phyloP scores from a whole-genome alignment of 2,888 invertebrate genomes.

The Oconnorella tubifera region DNA sequence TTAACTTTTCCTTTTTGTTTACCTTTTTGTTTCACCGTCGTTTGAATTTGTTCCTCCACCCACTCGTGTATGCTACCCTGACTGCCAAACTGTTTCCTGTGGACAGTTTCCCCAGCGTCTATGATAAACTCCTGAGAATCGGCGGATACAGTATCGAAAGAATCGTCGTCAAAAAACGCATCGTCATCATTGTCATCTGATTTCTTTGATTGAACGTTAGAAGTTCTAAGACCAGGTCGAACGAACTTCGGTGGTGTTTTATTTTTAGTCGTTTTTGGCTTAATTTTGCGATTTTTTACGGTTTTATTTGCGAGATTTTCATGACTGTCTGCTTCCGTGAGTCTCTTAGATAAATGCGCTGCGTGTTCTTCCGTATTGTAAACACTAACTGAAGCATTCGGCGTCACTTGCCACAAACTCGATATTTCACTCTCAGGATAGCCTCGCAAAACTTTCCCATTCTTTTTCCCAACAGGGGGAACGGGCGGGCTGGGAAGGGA shows the following conservation, averaged over 20 bases:
- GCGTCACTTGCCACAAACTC: conserved; percentile 31
- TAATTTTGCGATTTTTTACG: background rate
- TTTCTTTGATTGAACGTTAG: background rate
- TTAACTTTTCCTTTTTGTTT: conserved; percentile 6
- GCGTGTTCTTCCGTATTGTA: conserved; percentile 9
- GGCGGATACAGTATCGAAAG: conserved; percentile 17
- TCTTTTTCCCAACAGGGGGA: background rate
- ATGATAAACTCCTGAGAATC: background rate
- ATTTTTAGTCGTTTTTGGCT: background rate
- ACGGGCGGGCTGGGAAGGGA: background rate
- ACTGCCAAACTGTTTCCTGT: conserved; percentile 4
- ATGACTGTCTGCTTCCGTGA: background rate
- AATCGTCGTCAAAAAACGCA: conserved; percentile 12
- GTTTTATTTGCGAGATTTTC: background rate
- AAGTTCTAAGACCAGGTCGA: background rate
- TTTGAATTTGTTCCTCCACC: conserved; percentile 5
- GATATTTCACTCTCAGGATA: conserved; percentile 19
- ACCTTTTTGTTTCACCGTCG: background rate
- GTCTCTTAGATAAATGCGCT: conserved; percentile 2
- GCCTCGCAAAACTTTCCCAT: background rate
- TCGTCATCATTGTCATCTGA: conserved; percentile 6
- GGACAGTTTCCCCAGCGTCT: background rate
- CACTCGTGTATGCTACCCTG: conserved; percentile 10
- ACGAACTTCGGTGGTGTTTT: conserved; percentile 4
- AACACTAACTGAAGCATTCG: conserved; percentile 19